These are phyloP conservation scores for Lithosia quadra DNA, from an alignment of 2,888 invertebrate genomes.

Conservation along the genomic window DNA sequence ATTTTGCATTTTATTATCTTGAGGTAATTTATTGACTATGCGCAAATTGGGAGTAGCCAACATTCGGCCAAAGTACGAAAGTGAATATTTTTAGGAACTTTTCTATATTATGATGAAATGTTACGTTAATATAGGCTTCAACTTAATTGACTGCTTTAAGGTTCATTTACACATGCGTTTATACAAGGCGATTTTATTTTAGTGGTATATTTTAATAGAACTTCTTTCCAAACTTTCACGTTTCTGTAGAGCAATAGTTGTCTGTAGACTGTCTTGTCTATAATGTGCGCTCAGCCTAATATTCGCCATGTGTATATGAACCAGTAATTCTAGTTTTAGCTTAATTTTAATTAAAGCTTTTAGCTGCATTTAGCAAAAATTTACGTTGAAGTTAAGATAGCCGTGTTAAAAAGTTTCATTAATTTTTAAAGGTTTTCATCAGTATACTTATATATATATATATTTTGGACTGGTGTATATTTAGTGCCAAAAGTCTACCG, in stretches of 20 bases:
- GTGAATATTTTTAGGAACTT: constrained; percentile 30
- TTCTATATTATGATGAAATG: constrained; percentile 2
- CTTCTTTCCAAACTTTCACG: no score
- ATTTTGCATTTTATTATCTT: constrained; percentile 34
- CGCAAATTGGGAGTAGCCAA: constrained; percentile 35
- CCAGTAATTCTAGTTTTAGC: constrained; percentile 53
- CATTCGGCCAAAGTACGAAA: constrained; percentile 44
- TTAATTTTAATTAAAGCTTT: constrained; percentile 54
- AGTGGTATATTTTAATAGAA: no score
- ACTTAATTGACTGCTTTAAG: constrained; percentile 50
- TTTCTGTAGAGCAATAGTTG: no score
- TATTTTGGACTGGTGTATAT: constrained; percentile 5
- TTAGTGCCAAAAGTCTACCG: constrained; percentile 5
- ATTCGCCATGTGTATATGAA: constrained; percentile 6
- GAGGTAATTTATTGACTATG: constrained; percentile 36
- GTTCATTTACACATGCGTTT: constrained; percentile 3
- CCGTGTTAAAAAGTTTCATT: not conserved
- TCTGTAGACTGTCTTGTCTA: no score
- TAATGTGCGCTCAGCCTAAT: not conserved
- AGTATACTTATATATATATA: not conserved
- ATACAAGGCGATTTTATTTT: no score
- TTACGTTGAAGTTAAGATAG: constrained; percentile 11
- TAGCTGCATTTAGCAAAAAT: constrained; percentile 41
- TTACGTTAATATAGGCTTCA: constrained; percentile 35
- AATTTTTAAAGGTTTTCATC: not conserved